Base-by-base conservation (phyloP, 1,140 invertebrate genomes). In the Drosophila bifasciata region DNA sequence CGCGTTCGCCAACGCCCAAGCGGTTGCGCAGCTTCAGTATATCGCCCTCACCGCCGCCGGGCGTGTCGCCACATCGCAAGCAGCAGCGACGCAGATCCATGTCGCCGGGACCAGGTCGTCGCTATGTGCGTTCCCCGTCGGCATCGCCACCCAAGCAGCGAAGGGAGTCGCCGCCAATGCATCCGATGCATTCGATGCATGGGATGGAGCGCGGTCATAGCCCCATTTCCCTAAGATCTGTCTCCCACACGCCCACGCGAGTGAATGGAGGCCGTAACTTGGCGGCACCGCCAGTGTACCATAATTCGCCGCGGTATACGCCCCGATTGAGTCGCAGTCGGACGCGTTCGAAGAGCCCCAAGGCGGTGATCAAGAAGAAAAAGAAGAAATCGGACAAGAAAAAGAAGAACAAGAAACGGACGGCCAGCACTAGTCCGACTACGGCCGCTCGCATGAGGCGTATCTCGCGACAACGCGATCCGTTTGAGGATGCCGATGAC, bases 21-120 rank as follows among this genome's bases (percentile, higher is more conserved):
- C 70, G 90, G 11, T 74, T 77, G 21, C 76, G 89, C 23, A 91
- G 89, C 53, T 84, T 90, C 19, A 91, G 89, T 53, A 81, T 89
- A 25, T 90, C 89, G 5, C 89, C 86, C 0, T 76, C 85, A 5
- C 89, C 79, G 0, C 66, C 77, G 4, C 19, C 53, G 6, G 48
- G 78, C 0, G 56, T 48, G 3, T 48, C 23, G 4, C 55, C 48
- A 3, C 72, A 62, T 11, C 67, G 76, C 39, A 58, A 51, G 23
- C 23, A 64, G 1, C 57, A 68, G 9, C 46, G 57, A 1, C 62
- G 62, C 0, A 40, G 57, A 11, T 76, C 76, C 0, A n/a, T 86
- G 41, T 66, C 63, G 11, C 63, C 71, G 1, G 40, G 45, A 5
- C 50, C 69, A 17, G 44, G 9, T 0, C 53, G 81, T 25, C 67